phyloP scores from a whole-genome alignment of 2,113 vertebrate genomes.

The Labrus mixtus region DNA sequence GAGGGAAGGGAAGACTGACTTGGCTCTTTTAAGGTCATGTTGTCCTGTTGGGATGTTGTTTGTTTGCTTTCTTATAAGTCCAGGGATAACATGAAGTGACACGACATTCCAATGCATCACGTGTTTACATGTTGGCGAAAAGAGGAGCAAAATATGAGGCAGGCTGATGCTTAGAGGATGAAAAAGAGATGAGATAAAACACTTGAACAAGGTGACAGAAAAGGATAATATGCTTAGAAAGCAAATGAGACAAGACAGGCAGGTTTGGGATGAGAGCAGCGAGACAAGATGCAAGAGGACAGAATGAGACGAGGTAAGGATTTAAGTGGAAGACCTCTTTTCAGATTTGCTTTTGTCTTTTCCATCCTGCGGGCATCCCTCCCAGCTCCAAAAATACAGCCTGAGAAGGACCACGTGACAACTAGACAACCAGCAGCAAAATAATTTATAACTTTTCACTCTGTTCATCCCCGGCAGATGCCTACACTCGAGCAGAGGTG shows the following conservation, averaged over 20 bases:
- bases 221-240: slow-evolving; percentile 24
- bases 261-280: slow-evolving; percentile 22
- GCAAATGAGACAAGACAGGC: slow-evolving; percentile 39
- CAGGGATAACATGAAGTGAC: slow-evolving; percentile 17
- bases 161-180: background rate
- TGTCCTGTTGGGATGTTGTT: slow-evolving; percentile 60
- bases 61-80: slow-evolving; percentile 54
- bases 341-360: slow-evolving; percentile 2
- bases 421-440: slow-evolving; percentile 19
- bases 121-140: slow-evolving; percentile 4
- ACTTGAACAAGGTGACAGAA: slow-evolving; percentile 20
- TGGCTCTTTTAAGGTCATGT: slow-evolving; percentile 72
- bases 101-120: slow-evolving; percentile 6
- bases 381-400: slow-evolving; percentile 32
- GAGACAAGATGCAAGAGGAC: slow-evolving; percentile 29
- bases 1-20: slow-evolving; percentile 66
- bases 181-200: slow-evolving; percentile 10
- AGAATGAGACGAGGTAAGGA: slow-evolving; percentile 29
- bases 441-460: slow-evolving; percentile 31
- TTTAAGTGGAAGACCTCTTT: slow-evolving; percentile 34
- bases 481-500: slow-evolving; percentile 96
- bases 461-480: slow-evolving; percentile 82
- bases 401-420: slow-evolving; percentile 14
- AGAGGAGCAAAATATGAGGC: background rate
- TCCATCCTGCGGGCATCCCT: slow-evolving; percentile 17